phyloP scores from a whole-genome alignment of 2,797 vertebrate species.

The Lithobates sylvaticus region DNA sequence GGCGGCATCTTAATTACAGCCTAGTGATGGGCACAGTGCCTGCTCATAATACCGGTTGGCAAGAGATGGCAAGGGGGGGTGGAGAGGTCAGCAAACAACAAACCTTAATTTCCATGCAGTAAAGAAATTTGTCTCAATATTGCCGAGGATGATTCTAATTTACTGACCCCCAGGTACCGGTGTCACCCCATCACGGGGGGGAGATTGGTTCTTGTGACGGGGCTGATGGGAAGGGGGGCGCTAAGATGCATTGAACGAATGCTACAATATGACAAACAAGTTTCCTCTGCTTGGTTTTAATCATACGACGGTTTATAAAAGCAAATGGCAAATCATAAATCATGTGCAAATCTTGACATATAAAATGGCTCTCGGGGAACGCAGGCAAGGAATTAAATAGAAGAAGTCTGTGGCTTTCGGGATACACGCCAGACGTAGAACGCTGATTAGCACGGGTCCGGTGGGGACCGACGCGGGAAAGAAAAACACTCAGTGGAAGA shows the following conservation, averaged over 20 bases:
- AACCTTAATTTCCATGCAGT: conserved; percentile 1
- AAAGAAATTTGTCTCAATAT: conserved; percentile 61
- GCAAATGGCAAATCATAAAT: conserved; percentile 61
- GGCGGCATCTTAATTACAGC: conserved; percentile 21
- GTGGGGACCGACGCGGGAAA: conserved; percentile 10
- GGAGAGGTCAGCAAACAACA: not conserved
- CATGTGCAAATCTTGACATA: conserved; percentile 62
- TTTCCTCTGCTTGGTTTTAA: conserved; percentile 52
- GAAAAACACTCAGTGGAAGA: conserved; percentile 25
- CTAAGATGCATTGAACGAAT: conserved; percentile 28
- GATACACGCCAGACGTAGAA: conserved; percentile 44
- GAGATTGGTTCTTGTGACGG: conserved; percentile 33
- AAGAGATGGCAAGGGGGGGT: conserved; percentile 11
- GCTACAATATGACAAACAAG: conserved; percentile 50
- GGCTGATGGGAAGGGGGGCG: conserved; percentile 25
- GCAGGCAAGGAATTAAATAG: conserved; percentile 47
- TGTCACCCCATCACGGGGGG: not conserved
- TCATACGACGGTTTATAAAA: conserved; percentile 58
- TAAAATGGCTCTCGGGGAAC: conserved; percentile 49
- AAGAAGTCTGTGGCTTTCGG: conserved; percentile 46
- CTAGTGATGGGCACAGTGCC: not conserved
- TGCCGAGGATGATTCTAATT: conserved; percentile 29
- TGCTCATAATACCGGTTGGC: not conserved
- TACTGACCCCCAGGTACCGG: conserved; percentile 6
- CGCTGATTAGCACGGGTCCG: conserved; percentile 43